Conservation (phyloP, 2,113 vertebrate species). For the Dasypus novemcinctus region DNA sequence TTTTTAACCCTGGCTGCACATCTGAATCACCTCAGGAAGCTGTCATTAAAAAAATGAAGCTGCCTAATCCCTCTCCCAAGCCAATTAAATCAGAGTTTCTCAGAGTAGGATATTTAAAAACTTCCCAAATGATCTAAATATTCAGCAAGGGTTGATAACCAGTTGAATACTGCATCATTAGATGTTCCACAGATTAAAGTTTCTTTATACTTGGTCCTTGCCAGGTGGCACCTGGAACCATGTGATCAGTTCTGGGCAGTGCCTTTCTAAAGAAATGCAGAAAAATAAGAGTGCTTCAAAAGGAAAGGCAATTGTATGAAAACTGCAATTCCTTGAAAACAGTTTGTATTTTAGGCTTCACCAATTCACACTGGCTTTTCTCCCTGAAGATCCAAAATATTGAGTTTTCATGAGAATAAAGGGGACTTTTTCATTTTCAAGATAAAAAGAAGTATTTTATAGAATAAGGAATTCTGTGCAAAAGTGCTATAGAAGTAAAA, state of each 20-base stretch:
- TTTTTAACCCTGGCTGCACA: background rate
- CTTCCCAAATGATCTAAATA: conserved; percentile 16
- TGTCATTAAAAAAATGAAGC: background rate
- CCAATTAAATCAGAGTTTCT: conserved; percentile 52
- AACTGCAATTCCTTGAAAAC: conserved; percentile 21
- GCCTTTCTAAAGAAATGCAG: conserved; percentile 32
- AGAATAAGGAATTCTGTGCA: conserved; percentile 4
- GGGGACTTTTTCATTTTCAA: conserved; percentile 6
- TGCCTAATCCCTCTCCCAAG: background rate
- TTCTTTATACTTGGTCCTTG: background rate
- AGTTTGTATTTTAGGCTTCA: conserved; percentile 40
- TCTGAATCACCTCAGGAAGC: background rate
- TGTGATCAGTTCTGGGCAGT: background rate
- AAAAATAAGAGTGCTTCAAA: conserved; percentile 17
- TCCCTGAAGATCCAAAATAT: conserved; percentile 46
- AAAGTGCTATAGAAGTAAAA: conserved; percentile 47
- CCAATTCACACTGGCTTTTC: conserved; percentile 10
- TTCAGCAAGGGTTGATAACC: conserved; percentile 7
- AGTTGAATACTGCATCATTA: conserved; percentile 12
- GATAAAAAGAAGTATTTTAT: conserved; percentile 40
- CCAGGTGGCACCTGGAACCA: background rate
- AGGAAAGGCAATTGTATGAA: background rate
- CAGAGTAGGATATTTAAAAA: conserved; percentile 16
- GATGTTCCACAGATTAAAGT: conserved; percentile 37
- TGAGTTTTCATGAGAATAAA: conserved; percentile 46